A percentile compares a stretch with the other conserved stretches of the same genome.
Evolutionary conservation across 2,113 vertebrate species (phyloP).

Genomic region (Alosa alosa): DNA sequence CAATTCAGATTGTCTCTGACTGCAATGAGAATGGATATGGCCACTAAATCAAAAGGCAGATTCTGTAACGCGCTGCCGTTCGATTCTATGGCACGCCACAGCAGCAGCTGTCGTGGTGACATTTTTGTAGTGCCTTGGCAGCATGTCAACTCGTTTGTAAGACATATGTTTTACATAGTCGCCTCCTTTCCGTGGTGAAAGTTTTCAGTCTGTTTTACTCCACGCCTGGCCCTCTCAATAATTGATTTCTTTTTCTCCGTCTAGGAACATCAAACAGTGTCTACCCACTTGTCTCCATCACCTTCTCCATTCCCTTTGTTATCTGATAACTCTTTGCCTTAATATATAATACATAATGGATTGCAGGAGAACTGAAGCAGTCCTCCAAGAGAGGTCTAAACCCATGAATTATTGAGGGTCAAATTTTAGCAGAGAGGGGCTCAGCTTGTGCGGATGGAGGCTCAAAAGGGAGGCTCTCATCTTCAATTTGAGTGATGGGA

Average conservation of each 20-base stretch:
- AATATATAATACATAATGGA: slow-evolving; percentile 15
- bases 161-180: not conserved
- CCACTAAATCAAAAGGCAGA: slow-evolving; percentile 4
- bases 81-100: not conserved
- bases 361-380: not conserved
- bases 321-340: not conserved
- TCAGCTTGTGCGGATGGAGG: not conserved
- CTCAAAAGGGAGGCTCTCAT: not conserved
- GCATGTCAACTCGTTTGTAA: not conserved
- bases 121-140: not conserved
- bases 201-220: slow-evolving; percentile 13
- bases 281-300: not conserved
- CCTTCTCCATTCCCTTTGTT: slow-evolving; percentile 20
- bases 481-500: not conserved
- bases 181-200: not conserved
- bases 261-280: slow-evolving; percentile 11
- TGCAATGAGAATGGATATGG: not conserved
- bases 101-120: not conserved
- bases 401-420: not conserved
- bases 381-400: not conserved
- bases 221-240: not conserved
- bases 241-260: slow-evolving; percentile 29
- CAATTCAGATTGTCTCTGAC: slow-evolving; percentile 12
- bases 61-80: not conserved
- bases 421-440: not conserved